Evolutionary conservation across 1,140 invertebrate species (phyloP), one percentile per base, ranked within the genome.

Genomic region (Tetranychus urticae): DNA sequence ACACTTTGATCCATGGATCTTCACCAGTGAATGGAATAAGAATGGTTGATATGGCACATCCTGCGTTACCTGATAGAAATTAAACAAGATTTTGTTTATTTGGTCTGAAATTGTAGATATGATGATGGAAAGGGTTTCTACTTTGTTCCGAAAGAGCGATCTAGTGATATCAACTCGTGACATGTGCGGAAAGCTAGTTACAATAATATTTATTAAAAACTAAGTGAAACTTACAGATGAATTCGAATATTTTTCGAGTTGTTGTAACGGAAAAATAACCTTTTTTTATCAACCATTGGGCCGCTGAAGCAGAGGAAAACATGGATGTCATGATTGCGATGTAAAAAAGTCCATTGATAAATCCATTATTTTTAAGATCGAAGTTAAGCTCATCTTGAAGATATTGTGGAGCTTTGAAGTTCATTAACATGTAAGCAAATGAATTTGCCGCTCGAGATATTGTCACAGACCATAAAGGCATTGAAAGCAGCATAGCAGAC

Each of bases 371-470:
- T n/a, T 64, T 52, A 2, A 65, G 23, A 42, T 60, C 54, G 8
- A 64, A 52, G 23, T 65, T 45, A 2, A 61, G 61, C 5, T 65
- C 60, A 1, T 65, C 60, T 58, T 64, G 59, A 6, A 65, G 35
- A 59, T 65, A 65, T 1, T 63, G 60, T 0, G 64, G 64, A 31
- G 65, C 56, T 55, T 65, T 64, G 6, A 39, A 39, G 5, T 47
- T 55, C 31, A 65, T 46, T 33, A 62, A 54, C 39, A 60, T 59
- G 59, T 59, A 65, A 5, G 42, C 59, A 23, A 77, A 77, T 66
- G 77, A 76, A 65, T 76, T 74, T 46, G 71, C 70, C 67, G 77
- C 76, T 64, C 78, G 75, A 6, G 73, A 73, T 14, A 71, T 65
- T 57, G 74, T 71, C 48, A 75, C 71, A 3, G 75, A 75, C 73